Evolutionary conservation across 1,140 invertebrate species (phyloP), one percentile per base, ranked within the genome.

Genomic region (Marisa cornuarietis): DNA sequence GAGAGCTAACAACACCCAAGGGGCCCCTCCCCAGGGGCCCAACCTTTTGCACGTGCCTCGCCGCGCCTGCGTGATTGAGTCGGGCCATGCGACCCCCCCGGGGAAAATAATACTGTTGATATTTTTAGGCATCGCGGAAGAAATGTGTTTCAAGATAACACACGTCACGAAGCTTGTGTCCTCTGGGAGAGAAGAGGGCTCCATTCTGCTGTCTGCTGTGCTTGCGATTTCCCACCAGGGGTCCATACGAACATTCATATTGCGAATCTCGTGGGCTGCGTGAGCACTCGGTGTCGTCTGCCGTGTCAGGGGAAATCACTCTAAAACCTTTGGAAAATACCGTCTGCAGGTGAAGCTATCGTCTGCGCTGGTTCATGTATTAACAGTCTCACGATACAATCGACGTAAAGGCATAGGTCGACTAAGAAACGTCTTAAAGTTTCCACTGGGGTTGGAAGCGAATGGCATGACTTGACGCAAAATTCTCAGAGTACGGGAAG

Each of bases 1-100:
- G 83, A 83, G 83, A 85, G 81, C 83, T 80, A 84, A 85, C 81
- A 81, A 78, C 85, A 82, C 86, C 86, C 86, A 82, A 82, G 86
- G 82, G 86, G 80, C 79, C 61, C 63, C 75, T 81, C 81, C 85
- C 83, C 73, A 51, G 85, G 83, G 82, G 79, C 76, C 74, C 79
- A 83, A 81, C 82, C 81, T 84, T 87, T 85, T 75, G 77, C 63
- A 78, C 76, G 77, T 72, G 74, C 77, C 79, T 68, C 71, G 65
- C 76, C 75, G 78, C 82, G 73, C 80, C 78, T 79, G 80, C 82
- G 82, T 82, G 83, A 83, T 83, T 83, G 78, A 79, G 75, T 72
- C 82, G 76, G 72, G 66, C 79, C 77, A 75, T 80, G 79, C 79
- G 73, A 77, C 71, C 81, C 78, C 79, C 79, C 75, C 69, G 80